phyloP scores from a whole-genome alignment of 1,140 invertebrate species.

The Zaprionus camerounensis region DNA sequence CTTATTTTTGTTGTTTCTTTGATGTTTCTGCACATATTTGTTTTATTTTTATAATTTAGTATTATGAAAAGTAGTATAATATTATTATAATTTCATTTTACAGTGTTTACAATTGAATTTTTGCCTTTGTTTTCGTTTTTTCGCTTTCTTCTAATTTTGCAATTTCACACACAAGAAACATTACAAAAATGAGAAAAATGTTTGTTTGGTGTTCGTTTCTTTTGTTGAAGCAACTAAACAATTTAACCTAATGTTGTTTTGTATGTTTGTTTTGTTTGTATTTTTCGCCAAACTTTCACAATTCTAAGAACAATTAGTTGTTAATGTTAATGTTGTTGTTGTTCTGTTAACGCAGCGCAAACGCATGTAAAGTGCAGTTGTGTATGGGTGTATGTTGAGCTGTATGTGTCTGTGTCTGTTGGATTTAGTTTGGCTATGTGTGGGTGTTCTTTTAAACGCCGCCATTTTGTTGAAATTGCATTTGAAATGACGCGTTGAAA shows the following conservation, averaged over 20 bases:
- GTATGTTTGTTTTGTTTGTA: slow-evolving; percentile 36
- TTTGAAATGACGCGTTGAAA: slow-evolving; percentile 74
- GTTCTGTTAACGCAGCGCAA: slow-evolving; percentile 49
- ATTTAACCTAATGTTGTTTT: slow-evolving; percentile 44
- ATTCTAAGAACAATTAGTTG: slow-evolving; percentile 51
- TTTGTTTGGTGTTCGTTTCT: slow-evolving; percentile 37
- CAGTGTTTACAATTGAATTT: slow-evolving; percentile 62
- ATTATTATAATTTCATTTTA: slow-evolving; percentile 47
- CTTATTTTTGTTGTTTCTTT: slow-evolving; percentile 5
- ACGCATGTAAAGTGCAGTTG: slow-evolving; percentile 60
- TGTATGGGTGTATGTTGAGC: slow-evolving; percentile 7
- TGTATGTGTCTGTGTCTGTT: slow-evolving; percentile 17
- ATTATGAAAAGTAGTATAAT: slow-evolving; percentile 31
- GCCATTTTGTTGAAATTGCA: slow-evolving; percentile 50
- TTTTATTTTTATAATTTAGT: slow-evolving; percentile 20
- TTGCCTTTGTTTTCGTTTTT: slow-evolving; percentile 52
- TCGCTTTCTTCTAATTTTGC: slow-evolving; percentile 20
- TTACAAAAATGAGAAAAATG: slow-evolving; percentile 43
- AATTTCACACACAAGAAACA: slow-evolving; percentile 58
- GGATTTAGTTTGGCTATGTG: slow-evolving; percentile 24
- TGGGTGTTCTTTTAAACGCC: slow-evolving; percentile 63
- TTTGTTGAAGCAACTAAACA: slow-evolving; percentile 51
- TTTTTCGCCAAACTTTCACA: slow-evolving; percentile 49
- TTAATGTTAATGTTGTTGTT: slow-evolving; percentile 24
- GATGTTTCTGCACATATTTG: slow-evolving; percentile 15